These are phyloP conservation scores for Electrona antarctica DNA, from an alignment of 2,113 vertebrate species.

Conservation along the genomic window DNA sequence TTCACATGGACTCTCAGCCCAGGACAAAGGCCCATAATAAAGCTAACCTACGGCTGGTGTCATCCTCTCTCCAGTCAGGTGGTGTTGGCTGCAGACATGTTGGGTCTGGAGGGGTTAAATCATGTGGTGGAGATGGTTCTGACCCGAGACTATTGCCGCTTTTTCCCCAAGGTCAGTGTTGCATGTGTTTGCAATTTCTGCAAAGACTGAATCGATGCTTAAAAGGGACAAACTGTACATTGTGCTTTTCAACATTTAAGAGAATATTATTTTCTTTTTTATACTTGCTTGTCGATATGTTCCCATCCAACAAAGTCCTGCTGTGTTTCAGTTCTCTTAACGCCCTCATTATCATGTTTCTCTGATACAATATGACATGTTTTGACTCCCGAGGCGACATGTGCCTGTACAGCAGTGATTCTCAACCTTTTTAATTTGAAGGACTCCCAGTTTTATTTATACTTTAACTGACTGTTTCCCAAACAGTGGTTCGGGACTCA, in stretches of 20 bases:
- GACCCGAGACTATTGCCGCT: conserved; percentile 93
- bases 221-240: not conserved
- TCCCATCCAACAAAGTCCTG: not conserved
- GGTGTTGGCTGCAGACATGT: conserved; percentile 90
- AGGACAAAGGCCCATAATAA: not conserved
- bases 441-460: not conserved
- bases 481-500: too few relatives aligned
- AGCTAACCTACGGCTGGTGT: conserved; percentile 31
- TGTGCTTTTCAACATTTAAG: too few relatives aligned
- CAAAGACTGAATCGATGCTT: not conserved
- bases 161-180: conserved; percentile 89
- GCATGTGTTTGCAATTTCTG: not conserved
- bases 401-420: too few relatives aligned
- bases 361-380: not conserved
- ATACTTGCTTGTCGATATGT: not conserved
- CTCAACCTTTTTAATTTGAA: too few relatives aligned
- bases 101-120: conserved; percentile 91
- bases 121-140: conserved; percentile 90
- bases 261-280: not conserved
- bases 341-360: conserved; percentile 4
- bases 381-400: not conserved
- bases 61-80: conserved; percentile 79
- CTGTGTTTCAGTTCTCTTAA: conserved; percentile 6
- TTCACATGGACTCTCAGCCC: not conserved
- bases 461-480: too few relatives aligned